Conservation (phyloP, 2,113 vertebrate genomes). For the Syngnathoides biaculeatus region DNA sequence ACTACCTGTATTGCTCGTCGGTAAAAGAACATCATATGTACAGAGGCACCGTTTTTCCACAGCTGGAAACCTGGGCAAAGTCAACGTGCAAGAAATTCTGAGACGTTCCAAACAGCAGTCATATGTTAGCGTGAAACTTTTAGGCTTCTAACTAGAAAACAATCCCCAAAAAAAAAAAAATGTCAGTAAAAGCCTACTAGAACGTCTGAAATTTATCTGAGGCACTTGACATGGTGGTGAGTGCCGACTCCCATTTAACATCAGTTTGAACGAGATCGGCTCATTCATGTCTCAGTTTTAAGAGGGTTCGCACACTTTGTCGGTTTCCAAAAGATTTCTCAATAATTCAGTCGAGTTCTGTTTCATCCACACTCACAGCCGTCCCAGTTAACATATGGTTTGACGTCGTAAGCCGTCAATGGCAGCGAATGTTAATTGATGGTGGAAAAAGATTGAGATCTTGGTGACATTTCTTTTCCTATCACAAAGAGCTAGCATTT, state of each 20-base stretch:
- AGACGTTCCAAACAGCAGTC: not conserved
- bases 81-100: not conserved
- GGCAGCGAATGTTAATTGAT: too few species aligned
- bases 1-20: too few species aligned
- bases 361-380: too few species aligned
- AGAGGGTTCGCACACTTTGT: not conserved
- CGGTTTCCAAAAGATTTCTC: too few species aligned
- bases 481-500: not conserved
- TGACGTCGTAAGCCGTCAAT: too few species aligned
- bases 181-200: too few species aligned
- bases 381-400: too few species aligned
- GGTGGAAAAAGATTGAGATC: too few species aligned
- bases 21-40: not conserved
- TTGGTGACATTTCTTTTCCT: too few species aligned
- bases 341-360: too few species aligned
- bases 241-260: not conserved
- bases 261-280: too few species aligned
- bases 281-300: not conserved
- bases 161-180: too few species aligned
- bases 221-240: not conserved
- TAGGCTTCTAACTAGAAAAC: not conserved
- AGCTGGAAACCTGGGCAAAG: not conserved
- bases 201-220: not conserved
- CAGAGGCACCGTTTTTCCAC: not conserved
- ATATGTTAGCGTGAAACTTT: not conserved